Evolutionary conservation across 30 jellyfish, hydroid and myxozoan species (phyloP).

Genomic region (Sanderia malayensis): DNA sequence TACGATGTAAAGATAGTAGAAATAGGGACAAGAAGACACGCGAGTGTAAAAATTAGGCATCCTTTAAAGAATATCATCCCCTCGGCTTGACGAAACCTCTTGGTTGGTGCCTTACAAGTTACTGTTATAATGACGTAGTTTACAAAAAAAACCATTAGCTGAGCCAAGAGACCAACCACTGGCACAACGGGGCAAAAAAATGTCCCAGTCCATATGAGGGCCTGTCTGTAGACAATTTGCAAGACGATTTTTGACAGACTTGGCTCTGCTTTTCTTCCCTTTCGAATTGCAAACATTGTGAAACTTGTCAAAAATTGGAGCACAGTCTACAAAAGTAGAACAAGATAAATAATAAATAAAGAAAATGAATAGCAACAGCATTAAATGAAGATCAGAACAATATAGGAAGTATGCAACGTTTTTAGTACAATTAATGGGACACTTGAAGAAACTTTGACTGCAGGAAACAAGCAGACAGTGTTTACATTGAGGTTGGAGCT

Average conservation of each 20-base stretch:
- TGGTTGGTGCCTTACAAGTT: slow-evolving; percentile 39
- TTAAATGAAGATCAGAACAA: too few relatives aligned
- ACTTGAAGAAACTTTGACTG: too few relatives aligned
- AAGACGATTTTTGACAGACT: slow-evolving; percentile 44
- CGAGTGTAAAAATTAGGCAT: slow-evolving; percentile 22
- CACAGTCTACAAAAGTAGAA: slow-evolving; percentile 20
- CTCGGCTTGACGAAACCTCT: slow-evolving; percentile 25
- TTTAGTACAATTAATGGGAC: too few relatives aligned
- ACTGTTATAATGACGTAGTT: slow-evolving; percentile 12
- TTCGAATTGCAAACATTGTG: slow-evolving; percentile 10
- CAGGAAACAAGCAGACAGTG: too few relatives aligned
- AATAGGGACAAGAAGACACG: slow-evolving; percentile 25
- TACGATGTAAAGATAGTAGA: slow-evolving; percentile 41
- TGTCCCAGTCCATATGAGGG: slow-evolving; percentile 66
- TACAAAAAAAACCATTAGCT: slow-evolving; percentile 22
- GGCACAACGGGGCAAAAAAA: slow-evolving; percentile 67
- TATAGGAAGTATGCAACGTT: too few relatives aligned
- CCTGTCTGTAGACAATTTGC: slow-evolving; percentile 56
- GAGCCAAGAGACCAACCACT: slow-evolving; percentile 39
- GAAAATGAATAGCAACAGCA: too few relatives aligned
- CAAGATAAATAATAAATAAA: too few relatives aligned
- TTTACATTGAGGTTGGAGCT: too few relatives aligned
- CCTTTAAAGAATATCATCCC: slow-evolving; percentile 39
- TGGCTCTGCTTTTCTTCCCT: slow-evolving; percentile 35
- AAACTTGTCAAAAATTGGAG: slow-evolving; percentile 31